Evolutionary conservation across 2,888 invertebrate species (phyloP), one percentile per base, ranked within the genome.

Genomic region (Eurois occulta): DNA sequence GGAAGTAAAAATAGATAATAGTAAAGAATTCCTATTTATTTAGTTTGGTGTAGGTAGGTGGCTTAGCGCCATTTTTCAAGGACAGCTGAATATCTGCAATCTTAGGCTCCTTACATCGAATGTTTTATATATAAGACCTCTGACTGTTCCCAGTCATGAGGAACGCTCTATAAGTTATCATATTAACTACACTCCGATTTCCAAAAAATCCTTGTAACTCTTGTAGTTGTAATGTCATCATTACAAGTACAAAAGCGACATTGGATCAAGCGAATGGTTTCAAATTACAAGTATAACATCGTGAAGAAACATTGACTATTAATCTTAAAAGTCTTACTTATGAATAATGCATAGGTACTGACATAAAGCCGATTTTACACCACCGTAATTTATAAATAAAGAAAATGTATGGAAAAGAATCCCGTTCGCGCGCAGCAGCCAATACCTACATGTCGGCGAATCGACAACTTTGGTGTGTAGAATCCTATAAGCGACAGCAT

Each of bases 21-120:
- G 21, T 28, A 68, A 38, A 64, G 41, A 68, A 72, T 64, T 64
- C 64, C 48, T 81, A 72, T 84, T 72, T 81, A 78, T 68, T 81
- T 67, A 68, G 41, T 72, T 3, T 58, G 35, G 52, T 78, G 67
- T 78, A 67, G 38, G 66, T 66, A 43, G 28, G 58, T 21, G n/a
- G 74, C 76, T 67, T 71, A 43, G 52, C 46, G 70, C 62, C 62
- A 81, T 32, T 58, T 55, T 41, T 67, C 55, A 62, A 60, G 18
- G 46, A 41, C 46, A 77, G 55, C 38, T 62, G 55, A 58, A 58
- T 70, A 46, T 35, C 52, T 83, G 65, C 77, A 66, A 75, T 68
- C 5, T 28, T 46, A 55, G n/a, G 32, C 62, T 67, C 21, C 52
- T 68, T 64, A 64, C 38, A 55, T 68, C n/a, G 32, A 46, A 28